Base-by-base conservation (phyloP, 2,113 vertebrate genomes). In the Oplegnathus fasciatus region DNA sequence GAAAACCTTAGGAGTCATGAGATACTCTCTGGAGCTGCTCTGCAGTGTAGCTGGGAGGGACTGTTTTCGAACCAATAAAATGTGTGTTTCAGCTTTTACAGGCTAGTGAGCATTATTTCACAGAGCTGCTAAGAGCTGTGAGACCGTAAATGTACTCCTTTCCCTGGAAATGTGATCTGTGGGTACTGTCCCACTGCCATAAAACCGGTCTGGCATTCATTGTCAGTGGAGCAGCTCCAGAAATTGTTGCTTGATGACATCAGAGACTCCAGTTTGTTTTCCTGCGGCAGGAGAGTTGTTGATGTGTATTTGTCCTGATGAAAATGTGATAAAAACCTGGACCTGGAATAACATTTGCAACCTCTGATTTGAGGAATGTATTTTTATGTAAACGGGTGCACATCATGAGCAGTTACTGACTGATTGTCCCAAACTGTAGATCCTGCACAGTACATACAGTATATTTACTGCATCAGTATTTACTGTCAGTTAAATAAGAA, bases 121-220 rank as follows among this genome's bases (percentile, higher is more conserved):
- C 70, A 10, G 52, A 18, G 57, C 72, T 84, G 78, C 62, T 78
- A 82, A 83, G 82, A 87, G 60, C 82, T 44, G 65, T 46, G 37
- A 72, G 81, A 65, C 77, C 30, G 58, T 76, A 79, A 82, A 72
- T 60, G 44, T 52, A 46, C 48, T 83, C 74, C 76, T 60, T 62
- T 87, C 73, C 66, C 64, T 90, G 86, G 91, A 92, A 91, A 93
- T 80, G 1, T 87, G 91, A 90, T 84, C 81, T 66, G 42, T 83
- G 67, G 66, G 57, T 65, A 50, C 82, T 86, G 79, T 88, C 57
- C 62, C 72, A 15, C 58, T 79, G 66, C 80, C 88, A 89, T 70
- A 50, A 86, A 80, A 81, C 71, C 10, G 13, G 82, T 68, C 83
- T 92, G 88, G 78, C 78, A 78, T 86, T 84, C 66, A 91, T 83